Evolutionary conservation across 2,113 vertebrate species (phyloP).

Genomic region (Etheostoma cragini): DNA sequence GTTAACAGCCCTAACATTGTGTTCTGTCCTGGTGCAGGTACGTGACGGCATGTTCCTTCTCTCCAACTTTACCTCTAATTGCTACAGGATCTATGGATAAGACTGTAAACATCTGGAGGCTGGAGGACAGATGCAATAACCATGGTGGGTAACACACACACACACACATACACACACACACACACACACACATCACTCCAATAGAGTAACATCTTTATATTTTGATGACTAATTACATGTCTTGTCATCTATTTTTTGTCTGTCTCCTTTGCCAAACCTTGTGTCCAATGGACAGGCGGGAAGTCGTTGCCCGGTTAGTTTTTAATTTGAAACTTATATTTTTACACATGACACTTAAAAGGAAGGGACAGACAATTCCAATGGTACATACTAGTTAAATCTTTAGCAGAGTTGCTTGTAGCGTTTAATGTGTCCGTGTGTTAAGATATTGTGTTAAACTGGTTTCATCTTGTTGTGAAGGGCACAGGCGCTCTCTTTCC

Average conservation of each 20-base stretch:
- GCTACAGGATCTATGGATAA: constrained; percentile 99
- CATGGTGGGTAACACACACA: constrained; percentile 76
- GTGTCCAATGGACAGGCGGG: constrained; percentile 45
- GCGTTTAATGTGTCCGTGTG: neutral
- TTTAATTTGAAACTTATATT: neutral
- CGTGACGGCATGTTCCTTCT: constrained; percentile 94
- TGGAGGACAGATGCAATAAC: constrained; percentile 81
- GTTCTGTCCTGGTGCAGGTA: constrained; percentile 84
- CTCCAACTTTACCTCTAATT: constrained; percentile 86
- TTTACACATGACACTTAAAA: constrained; percentile 1
- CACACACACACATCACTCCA: neutral
- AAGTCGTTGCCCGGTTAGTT: constrained; percentile 75
- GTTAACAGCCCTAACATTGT: neutral
- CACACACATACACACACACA: constrained; percentile 7
- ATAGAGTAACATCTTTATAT: neutral
- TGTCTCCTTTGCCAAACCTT: neutral
- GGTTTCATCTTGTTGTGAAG: constrained; percentile 6
- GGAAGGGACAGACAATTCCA: neutral
- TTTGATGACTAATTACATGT: neutral
- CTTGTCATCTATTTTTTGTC: neutral
- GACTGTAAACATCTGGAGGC: constrained; percentile 93
- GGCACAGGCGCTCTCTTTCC: constrained; percentile 28
- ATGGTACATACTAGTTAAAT: neutral
- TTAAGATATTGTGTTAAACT: neutral
- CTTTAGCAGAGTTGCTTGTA: neutral